Evolutionary conservation across 2,888 invertebrate genomes (phyloP).

Genomic region (Neoitamus cyanurus): DNA sequence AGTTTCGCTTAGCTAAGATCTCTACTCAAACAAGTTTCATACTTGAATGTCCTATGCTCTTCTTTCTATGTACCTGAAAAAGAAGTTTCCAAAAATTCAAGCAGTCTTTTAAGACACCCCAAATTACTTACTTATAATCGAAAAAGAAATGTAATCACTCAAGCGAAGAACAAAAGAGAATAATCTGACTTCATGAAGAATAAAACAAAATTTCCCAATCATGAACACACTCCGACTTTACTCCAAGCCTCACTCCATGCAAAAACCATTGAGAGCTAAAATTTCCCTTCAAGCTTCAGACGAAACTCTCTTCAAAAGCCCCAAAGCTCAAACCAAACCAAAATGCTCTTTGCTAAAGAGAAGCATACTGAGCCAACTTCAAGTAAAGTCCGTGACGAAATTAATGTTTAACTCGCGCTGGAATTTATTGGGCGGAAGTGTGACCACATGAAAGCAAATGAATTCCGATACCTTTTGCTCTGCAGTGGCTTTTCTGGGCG

Average conservation of each 20-base stretch:
- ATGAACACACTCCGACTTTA: not conserved
- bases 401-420: not conserved
- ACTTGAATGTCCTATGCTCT: too few species aligned
- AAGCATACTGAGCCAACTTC: too few species aligned
- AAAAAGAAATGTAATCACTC: too few species aligned
- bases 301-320: not conserved
- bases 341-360: not conserved
- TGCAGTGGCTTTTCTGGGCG: not conserved
- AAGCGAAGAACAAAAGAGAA: too few species aligned
- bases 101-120: too few species aligned
- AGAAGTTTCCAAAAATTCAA: too few species aligned
- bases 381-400: not conserved
- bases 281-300: not conserved
- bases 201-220: not conserved
- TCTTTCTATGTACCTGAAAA: too few species aligned
- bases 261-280: not conserved
- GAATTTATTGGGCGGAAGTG: constrained; percentile 13
- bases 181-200: too few species aligned
- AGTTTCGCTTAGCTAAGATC: too few species aligned
- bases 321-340: too few species aligned
- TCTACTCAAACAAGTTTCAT: too few species aligned
- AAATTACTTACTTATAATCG: too few species aligned
- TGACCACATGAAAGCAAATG: not conserved
- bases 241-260: not conserved
- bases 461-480: not conserved